A percentile compares a stretch with the other conserved stretches of the same genome.
Conservation (phyloP, 2,888 invertebrate species). For the Tetragonisca angustula region DNA sequence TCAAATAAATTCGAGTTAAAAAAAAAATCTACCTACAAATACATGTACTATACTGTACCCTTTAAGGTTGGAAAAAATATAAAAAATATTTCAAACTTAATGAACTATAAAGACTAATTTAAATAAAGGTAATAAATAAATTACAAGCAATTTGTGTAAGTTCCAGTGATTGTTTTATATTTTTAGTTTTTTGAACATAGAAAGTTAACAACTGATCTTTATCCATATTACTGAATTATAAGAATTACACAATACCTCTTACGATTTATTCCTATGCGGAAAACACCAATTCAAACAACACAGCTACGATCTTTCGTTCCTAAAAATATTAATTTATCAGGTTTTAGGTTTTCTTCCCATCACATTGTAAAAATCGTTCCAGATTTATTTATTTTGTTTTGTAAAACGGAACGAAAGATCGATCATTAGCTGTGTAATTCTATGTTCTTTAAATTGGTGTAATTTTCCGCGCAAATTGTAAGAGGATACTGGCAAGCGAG, state of each 20-base stretch:
- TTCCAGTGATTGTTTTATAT: conserved; percentile 56
- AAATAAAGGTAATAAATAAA: background rate
- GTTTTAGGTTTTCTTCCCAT: conserved; percentile 32
- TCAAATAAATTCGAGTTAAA: background rate
- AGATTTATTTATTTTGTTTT: conserved; percentile 55
- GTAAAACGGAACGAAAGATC: conserved; percentile 35
- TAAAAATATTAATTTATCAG: conserved; percentile 43
- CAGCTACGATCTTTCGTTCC: conserved; percentile 47
- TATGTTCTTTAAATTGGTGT: conserved; percentile 54
- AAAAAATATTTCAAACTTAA: background rate
- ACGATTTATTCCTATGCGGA: conserved; percentile 8
- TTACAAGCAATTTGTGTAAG: conserved; percentile 1
- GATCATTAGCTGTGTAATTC: conserved; percentile 48
- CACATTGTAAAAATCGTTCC: conserved; percentile 15
- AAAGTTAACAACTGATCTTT: conserved; percentile 58
- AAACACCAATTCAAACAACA: conserved; percentile 38
- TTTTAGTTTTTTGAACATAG: conserved; percentile 62
- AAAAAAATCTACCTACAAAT: too few species aligned
- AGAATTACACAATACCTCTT: conserved; percentile 14
- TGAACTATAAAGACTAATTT: background rate
- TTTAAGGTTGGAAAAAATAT: background rate
- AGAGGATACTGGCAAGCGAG: conserved; percentile 47
- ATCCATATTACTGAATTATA: conserved; percentile 30
- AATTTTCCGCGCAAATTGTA: conserved; percentile 31
- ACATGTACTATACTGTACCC: too few species aligned